Evolutionary conservation across 2,888 invertebrate genomes (phyloP), one percentile per base, ranked within the genome.

Genomic region (Erebia ligea): DNA sequence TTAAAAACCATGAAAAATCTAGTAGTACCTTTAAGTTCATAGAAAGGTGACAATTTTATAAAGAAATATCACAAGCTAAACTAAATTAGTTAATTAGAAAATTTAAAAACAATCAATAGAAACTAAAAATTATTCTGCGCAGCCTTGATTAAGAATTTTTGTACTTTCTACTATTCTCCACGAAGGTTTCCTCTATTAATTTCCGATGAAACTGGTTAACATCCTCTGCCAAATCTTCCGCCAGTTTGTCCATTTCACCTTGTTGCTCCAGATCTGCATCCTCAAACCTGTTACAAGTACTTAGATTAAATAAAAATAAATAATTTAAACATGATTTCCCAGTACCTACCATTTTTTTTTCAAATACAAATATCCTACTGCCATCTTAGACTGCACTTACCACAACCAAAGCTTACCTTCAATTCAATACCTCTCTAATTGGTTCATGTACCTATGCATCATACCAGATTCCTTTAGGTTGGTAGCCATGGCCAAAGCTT

Each of bases 211-310:
- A 58, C 21, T 66, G 34, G 5, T 40, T 13, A 54, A 19, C 13
- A 68, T 90, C 87, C 66, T 87, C 83, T 74, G 88, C 87, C 45
- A 92, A 77, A 67, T 90, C 89, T 71, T 85, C 82, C n/a, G 85
- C 86, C n/a, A 92, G 76, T 76, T 86, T 85, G 19, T 84, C 82
- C 50, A 84, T 83, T 78, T 90, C 86, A 40, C 78, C 74, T 79
- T 79, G 86, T 62, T 91, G 88, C 48, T 83, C 80, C n/a, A 78
- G 72, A 67, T 90, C 88, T 80, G 88, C 82, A 72, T 86, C 86
- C 11, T 57, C 56, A 57, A 9, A 57, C 13, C 56, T 57, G 56
- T 25, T 2, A 45, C n/a, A n/a, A n/a, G n/a, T n/a, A n/a, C n/a
- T n/a, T n/a, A n/a, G n/a, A n/a, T 45, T 45, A 45, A 45, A 45